Evolutionary conservation across 2,797 vertebrate genomes (phyloP).

Genomic region (Ceyx erithaca): DNA sequence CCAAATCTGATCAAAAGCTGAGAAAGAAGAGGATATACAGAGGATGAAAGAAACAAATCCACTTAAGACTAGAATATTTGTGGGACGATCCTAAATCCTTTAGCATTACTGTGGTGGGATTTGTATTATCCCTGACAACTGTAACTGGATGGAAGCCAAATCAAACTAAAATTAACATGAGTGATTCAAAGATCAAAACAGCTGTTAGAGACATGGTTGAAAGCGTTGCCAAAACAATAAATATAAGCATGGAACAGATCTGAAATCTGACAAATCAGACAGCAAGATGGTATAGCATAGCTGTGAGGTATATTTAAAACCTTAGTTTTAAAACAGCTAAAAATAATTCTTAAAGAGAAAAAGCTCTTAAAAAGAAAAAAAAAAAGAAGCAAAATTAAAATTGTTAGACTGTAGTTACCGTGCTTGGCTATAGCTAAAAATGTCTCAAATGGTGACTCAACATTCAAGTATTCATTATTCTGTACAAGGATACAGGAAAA

Average conservation of each 20-base stretch:
- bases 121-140: constrained; percentile 14
- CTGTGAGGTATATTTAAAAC: background rate
- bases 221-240: background rate
- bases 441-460: background rate
- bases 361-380: background rate
- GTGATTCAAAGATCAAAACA: background rate
- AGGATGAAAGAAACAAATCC: constrained; percentile 46
- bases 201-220: background rate
- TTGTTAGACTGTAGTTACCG: background rate
- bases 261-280: background rate
- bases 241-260: background rate
- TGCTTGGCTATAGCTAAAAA: background rate
- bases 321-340: background rate
- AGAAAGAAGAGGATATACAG: background rate
- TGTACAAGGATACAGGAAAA: background rate
- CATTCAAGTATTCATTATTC: background rate
- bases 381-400: background rate
- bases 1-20: background rate
- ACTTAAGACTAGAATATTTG: constrained; percentile 26
- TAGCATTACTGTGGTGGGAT: background rate
- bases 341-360: background rate
- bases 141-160: constrained; percentile 25
- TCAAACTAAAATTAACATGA: constrained; percentile 35
- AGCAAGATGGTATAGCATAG: background rate
- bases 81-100: background rate